These are phyloP conservation scores for Heliocidaris erythrogramma DNA, from an alignment of 35 echinoderm and acorn worm species.

Conservation along the genomic window DNA sequence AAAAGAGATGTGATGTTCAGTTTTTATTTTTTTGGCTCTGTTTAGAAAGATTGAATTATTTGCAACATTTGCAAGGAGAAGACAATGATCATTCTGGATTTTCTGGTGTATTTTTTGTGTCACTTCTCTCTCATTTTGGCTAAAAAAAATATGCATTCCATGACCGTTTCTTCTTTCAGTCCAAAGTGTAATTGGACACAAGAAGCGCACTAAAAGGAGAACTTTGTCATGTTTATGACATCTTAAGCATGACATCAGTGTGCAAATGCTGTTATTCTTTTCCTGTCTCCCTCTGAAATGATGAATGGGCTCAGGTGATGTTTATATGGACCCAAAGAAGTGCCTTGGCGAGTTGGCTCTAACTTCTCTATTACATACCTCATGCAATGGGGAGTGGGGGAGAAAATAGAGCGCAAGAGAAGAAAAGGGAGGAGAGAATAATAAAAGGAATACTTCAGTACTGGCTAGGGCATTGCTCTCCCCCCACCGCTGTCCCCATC, in stretches of 20 bases:
- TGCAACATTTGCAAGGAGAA: neutral
- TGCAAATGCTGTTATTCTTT: conserved; percentile 12
- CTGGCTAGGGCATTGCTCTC: conserved; percentile 6
- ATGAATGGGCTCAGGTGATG: conserved; percentile 15
- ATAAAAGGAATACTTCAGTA: neutral
- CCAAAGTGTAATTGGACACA: neutral
- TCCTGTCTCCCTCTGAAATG: neutral
- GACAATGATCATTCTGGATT: neutral
- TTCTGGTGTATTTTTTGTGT: neutral
- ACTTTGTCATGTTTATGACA: conserved; percentile 2
- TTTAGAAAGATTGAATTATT: neutral
- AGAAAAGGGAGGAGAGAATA: neutral
- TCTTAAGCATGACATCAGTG: conserved; percentile 11
- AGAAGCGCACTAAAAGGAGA: neutral
- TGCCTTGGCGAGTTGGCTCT: neutral
- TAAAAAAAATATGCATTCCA: neutral
- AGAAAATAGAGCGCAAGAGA: no score
- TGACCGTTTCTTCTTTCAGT: neutral
- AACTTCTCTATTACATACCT: neutral
- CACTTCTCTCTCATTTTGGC: neutral
- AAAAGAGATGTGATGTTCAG: no score
- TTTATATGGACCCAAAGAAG: conserved; percentile 10
- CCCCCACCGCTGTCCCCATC: neutral
- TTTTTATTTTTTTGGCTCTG: neutral
- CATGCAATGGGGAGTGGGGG: neutral